Evolutionary conservation across 2,797 vertebrate genomes (phyloP), one percentile per base, ranked within the genome.

Genomic region (Phrynocephalus guinanensis): DNA sequence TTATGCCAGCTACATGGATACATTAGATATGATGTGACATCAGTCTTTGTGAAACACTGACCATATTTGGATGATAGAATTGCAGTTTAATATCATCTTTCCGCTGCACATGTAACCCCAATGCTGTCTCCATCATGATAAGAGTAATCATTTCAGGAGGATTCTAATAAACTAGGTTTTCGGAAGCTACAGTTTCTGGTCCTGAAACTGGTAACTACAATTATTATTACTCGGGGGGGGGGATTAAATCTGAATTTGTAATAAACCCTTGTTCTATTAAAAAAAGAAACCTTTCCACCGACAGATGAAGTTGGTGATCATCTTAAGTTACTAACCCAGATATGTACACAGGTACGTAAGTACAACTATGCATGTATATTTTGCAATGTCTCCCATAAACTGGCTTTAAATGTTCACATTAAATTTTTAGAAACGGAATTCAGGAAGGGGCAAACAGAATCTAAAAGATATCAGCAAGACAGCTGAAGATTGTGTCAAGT

Each of bases 291-390:
- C 63, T 3, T 38, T 30, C 33, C 6, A 22, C 26, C 30, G 3
- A n/a, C 44, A n/a, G 16, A 16, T 88, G 75, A 83, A 24, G 38
- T 4, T 79, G 20, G 1, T 81, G 26, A 5, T 28, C 22, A 1
- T 50, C 66, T 79, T 26, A 71, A n/a, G 18, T 79, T 78, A 79
- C 67, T 72, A 38, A 70, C 72, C 26, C 86, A 71, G 28, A 44
- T 63, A 56, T 30, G 33, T n/a, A 48, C 26, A 83, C 8, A 83
- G 60, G 79, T 88, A 6, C 60, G 6, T 71, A 87, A 50, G 68
- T 83, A 79, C 52, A 79, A 50, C 79, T 88, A 84, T 84, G 67
- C 38, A 87, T 77, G 30, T 30, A 38, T 50, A 26, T 67, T 63
- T 20, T 79, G 10, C 7, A 72, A 28, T 79, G 10, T 13, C 52